Evolutionary conservation across 2,888 invertebrate genomes (phyloP), one percentile per base, ranked within the genome.

Genomic region (Aproaerema taeniolella): DNA sequence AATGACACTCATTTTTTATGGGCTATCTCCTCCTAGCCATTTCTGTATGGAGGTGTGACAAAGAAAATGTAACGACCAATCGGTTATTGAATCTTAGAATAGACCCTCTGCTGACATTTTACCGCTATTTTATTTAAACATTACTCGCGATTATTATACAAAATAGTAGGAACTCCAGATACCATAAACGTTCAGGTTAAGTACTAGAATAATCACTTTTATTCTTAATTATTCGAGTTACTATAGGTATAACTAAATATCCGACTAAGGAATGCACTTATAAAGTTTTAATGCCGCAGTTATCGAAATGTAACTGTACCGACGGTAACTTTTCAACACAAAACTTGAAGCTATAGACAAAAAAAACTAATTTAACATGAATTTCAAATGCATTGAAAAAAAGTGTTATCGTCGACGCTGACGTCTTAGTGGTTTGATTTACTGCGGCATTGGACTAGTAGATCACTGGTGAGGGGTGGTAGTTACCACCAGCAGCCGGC

Each of bases 401-500:
- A 20, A n/a, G n/a, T 8, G 20, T 20, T 6, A 20, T 20, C 20
- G 20, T 20, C 20, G 20, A 6, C 20, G 20, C n/a, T n/a, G n/a
- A n/a, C n/a, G n/a, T n/a, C n/a, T n/a, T n/a, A n/a, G n/a, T n/a
- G n/a, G n/a, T n/a, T n/a, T n/a, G n/a, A n/a, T 20, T 20, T 20
- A 9, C 25, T 25, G 31, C 31, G 31, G 30, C 37, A 15, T 11
- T 37, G 20, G 37, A 37, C 37, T 37, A 37, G 37, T 17, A 30
- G 20, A 37, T 17, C 36, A 36, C 36, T 15, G 20, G 17, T 58
- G 64, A 57, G 67, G 74, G 75, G 39, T 47, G 37, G 41, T 40
- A 20, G 20, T 30, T 79, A 89, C 89, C 89, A 89, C 89, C 89
- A 90, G 50, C 89, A 89, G 7, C 81, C 79, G 32, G 63, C 67